Evolutionary conservation across 2,888 invertebrate species (phyloP), one percentile per base, ranked within the genome.

Genomic region (Nemapogon koenigi): DNA sequence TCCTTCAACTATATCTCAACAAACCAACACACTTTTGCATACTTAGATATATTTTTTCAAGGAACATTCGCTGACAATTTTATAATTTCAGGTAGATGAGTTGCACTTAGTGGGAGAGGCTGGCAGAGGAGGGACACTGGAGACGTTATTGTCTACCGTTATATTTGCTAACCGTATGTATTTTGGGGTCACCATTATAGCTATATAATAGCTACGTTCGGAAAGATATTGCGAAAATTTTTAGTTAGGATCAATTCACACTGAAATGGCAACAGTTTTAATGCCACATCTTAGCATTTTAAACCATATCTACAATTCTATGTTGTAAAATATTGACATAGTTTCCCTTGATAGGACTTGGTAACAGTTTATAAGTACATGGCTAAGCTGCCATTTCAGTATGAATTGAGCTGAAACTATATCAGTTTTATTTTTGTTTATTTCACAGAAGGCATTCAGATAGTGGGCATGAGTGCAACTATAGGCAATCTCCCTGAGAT

Each of bases 381-480:
- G n/a, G n/a, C n/a, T n/a, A n/a, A n/a, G n/a, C n/a, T n/a, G n/a
- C n/a, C n/a, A n/a, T n/a, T n/a, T n/a, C n/a, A n/a, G n/a, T n/a
- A n/a, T n/a, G n/a, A n/a, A n/a, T n/a, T n/a, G n/a, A n/a, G n/a
- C n/a, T n/a, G n/a, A n/a, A n/a, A n/a, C n/a, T n/a, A n/a, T n/a
- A n/a, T 22, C 22, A 6, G 22, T 22, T 6, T 22, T 7, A 22
- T 7, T 22, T 7, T 7, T 22, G 10, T 19, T 33, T 8, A 16
- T 33, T n/a, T 33, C 14, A 6, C 19, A 33, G 33, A 63, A 39
- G 58, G 57, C 41, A 87, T 92, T 42, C 96, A 96, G 61, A 88
- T 98, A 41, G 84, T 98, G 13, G 97, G 95, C 15, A 97, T 98
- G 96, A 96, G 95, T 65, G 98, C 98, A 0, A 98, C 98, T 0